Evolutionary conservation across 2,797 vertebrate genomes (phyloP).

Genomic region (Lerista edwardsae): DNA sequence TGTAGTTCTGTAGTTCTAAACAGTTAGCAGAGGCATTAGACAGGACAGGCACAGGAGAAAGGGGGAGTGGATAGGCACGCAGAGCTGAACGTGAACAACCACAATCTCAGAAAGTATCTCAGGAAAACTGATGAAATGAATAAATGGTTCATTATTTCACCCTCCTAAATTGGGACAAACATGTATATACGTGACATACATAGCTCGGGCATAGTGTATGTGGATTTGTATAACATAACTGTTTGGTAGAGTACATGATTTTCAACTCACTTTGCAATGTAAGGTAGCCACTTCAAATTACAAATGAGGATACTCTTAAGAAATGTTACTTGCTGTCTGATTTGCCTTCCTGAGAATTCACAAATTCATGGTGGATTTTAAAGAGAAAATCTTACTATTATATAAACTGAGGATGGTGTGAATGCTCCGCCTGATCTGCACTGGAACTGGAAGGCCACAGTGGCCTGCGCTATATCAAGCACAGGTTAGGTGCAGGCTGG

Average conservation of each 20-base stretch:
- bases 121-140: neutral
- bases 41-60: neutral
- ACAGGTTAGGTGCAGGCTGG: too few relatives aligned
- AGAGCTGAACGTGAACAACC: neutral
- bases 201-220: too few relatives aligned
- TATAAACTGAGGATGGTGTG: too few relatives aligned
- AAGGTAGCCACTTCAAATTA: too few relatives aligned
- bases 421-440: too few relatives aligned
- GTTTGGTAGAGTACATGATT: neutral
- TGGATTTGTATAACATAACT: neutral
- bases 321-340: neutral
- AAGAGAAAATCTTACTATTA: neutral
- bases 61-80: neutral
- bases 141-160: neutral
- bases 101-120: neutral
- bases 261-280: too few relatives aligned
- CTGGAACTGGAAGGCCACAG: too few relatives aligned
- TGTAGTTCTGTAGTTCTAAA: too few relatives aligned
- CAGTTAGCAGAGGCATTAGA: neutral
- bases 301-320: neutral
- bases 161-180: neutral
- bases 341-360: too few relatives aligned
- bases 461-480: too few relatives aligned
- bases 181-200: too few relatives aligned
- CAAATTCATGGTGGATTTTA: too few relatives aligned